Evolutionary conservation across 2,797 vertebrate species (phyloP), one percentile per base, ranked within the genome.

Genomic region (Streptopelia turtur): DNA sequence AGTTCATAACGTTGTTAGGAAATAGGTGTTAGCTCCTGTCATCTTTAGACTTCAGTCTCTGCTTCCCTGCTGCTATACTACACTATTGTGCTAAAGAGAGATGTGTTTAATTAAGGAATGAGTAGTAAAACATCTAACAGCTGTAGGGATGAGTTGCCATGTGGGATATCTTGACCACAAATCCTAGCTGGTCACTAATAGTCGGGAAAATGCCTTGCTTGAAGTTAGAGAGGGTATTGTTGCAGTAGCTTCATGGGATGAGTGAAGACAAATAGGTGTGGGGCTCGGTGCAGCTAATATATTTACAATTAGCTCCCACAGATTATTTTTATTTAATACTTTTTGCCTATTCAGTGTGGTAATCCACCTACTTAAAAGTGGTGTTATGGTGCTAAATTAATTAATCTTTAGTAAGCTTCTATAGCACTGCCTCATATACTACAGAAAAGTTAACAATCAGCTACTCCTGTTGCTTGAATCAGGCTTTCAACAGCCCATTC

Each of bases 21-120:
- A 88, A 72, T 2, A 45, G 28, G 16, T 71, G 31, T 52, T 59
- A 71, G 33, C 31, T 90, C 59, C 56, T 33, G 10, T 30, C 1
- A 3, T 41, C 47, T 63, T 59, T 43, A 47, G 39, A 4, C 14
- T 74, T 82, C 22, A 52, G 47, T 45, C 63, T 74, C 59, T 60
- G 55, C 31, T 79, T 79, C 74, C 70, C 76, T 63, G 74, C 70
- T 30, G 59, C 66, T 88, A 4, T 16, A 5, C 37, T 82, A 35
- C 5, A 7, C 22, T 35, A 10, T 2, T 57, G 83, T 90, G 83
- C 59, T 84, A 80, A 90, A 81, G 91, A 84, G 90, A 86, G 55
- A 96, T 52, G 56, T 70, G 53, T 89, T 95, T 94, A 91, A 94
- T 92, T 94, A 93, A 95, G 75, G 18, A 93, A 56, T 0, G 5